phyloP scores from a whole-genome alignment of 2,113 vertebrate species.

The Percina caprodes region DNA sequence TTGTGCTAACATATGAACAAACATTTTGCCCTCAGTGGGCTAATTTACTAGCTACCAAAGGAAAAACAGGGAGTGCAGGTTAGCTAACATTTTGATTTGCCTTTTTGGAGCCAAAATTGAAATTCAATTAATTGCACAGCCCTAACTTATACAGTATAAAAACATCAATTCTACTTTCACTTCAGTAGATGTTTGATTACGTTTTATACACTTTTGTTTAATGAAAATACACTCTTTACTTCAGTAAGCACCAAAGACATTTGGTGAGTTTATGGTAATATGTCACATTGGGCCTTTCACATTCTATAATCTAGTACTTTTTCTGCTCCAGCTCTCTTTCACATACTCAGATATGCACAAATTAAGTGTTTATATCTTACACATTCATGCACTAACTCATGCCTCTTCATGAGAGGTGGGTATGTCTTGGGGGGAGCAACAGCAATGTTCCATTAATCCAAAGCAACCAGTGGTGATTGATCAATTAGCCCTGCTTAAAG shows the following conservation, averaged over 20 bases:
- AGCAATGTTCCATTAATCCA: constrained; percentile 77
- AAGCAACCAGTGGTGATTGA: constrained; percentile 78
- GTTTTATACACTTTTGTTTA: background rate
- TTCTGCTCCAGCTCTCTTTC: background rate
- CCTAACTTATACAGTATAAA: background rate
- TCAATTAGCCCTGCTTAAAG: constrained; percentile 81
- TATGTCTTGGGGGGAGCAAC: constrained; percentile 45
- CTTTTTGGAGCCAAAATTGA: no score
- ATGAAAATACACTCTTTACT: background rate
- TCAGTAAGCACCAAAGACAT: background rate
- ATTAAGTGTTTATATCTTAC: background rate
- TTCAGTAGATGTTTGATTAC: constrained; percentile 4
- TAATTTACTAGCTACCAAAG: no score
- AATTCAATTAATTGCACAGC: no score
- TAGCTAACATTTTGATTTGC: no score
- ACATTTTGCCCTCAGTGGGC: no score
- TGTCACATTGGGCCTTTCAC: background rate
- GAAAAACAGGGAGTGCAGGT: no score
- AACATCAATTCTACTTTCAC: background rate
- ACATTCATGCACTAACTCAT: constrained; percentile 43
- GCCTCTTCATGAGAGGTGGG: constrained; percentile 51
- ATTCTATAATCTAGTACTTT: background rate
- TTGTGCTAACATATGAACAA: no score
- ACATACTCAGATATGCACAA: constrained; percentile 1
- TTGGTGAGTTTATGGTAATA: background rate